Conservation (phyloP, 2,113 vertebrate species). For the Arothron firmamentum region DNA sequence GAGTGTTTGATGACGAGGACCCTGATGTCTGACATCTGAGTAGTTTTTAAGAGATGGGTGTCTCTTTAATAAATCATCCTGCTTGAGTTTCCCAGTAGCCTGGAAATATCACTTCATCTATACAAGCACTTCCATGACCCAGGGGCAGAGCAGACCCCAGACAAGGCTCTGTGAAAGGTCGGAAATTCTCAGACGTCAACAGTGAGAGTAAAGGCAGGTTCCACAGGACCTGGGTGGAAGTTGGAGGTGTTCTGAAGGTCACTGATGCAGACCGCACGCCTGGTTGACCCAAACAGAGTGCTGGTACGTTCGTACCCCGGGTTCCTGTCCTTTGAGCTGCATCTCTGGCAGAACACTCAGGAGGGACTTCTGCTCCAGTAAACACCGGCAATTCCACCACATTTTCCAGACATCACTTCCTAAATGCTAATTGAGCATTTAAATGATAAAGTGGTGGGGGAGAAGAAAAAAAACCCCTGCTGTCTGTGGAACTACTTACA, state of each 20-base stretch:
- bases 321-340: constrained; percentile 32
- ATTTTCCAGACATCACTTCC: constrained; percentile 33
- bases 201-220: constrained; percentile 21
- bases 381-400: constrained; percentile 24
- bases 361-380: constrained; percentile 33
- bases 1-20: constrained; percentile 10
- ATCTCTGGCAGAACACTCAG: constrained; percentile 32
- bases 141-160: constrained; percentile 29
- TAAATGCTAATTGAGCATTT: constrained; percentile 17
- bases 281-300: constrained; percentile 24
- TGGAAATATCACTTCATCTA: constrained; percentile 23
- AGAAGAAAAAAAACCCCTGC: neutral
- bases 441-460: constrained; percentile 9
- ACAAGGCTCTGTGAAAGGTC: constrained; percentile 49
- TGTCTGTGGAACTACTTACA: too few species aligned
- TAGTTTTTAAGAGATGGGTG: constrained; percentile 4
- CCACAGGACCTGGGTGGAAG: constrained; percentile 15
- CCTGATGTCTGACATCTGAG: constrained; percentile 21
- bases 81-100: constrained; percentile 12
- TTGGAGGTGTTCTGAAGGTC: constrained; percentile 57
- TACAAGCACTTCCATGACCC: constrained; percentile 41
- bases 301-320: constrained; percentile 4
- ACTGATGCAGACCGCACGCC: constrained; percentile 32
- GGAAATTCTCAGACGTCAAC: constrained; percentile 46
- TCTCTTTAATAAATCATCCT: constrained; percentile 29